Evolutionary conservation across 2,113 vertebrate species (phyloP), one percentile per base, ranked within the genome.

Genomic region (Elephas maximus): DNA sequence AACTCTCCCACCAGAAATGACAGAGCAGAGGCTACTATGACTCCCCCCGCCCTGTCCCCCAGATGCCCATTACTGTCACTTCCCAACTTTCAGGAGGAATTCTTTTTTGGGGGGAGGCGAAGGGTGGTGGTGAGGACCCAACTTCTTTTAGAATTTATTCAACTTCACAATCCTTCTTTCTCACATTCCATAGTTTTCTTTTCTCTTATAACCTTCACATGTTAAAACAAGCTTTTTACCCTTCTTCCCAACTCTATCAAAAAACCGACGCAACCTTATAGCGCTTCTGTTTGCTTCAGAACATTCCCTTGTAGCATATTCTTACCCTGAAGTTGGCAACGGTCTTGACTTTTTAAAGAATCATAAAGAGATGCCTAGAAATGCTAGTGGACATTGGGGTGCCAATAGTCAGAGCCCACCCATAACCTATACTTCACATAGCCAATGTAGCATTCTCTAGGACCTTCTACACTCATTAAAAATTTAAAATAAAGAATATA

Each of bases 331-430:
- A 93, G 86, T n/a, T 92, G 76, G 62, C 26, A 76, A 51, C 1
- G 60, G 60, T 69, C 44, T 79, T 93, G 37, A 44, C 95, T 87
- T 93, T 67, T 91, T 48, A 82, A 96, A 94, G 80, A 93, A 87
- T 41, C 84, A 86, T 1, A 30, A 84, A 48, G 28, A 37, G 12
- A 83, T 65, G 57, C 62, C 53, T 77, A 92, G 63, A 76, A 93
- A 79, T 57, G 12, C 57, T 57, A 53, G 67, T 63, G 73, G 26
- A 37, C 57, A 73, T 15, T 23, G 20, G 12, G 33, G 24, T 88
- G 69, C 51, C 74, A 87, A 81, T 9, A 92, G 21, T 60, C 15
- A 80, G 53, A 95, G 80, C 23, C 57, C 24, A 77, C 69, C 10
- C 76, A 78, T 12, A 67, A 20, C 30, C 45, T 60, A 8, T 41